These are phyloP conservation scores for Tarsius wallacei DNA, from an alignment of 2,797 vertebrate genomes.

Conservation along the genomic window DNA sequence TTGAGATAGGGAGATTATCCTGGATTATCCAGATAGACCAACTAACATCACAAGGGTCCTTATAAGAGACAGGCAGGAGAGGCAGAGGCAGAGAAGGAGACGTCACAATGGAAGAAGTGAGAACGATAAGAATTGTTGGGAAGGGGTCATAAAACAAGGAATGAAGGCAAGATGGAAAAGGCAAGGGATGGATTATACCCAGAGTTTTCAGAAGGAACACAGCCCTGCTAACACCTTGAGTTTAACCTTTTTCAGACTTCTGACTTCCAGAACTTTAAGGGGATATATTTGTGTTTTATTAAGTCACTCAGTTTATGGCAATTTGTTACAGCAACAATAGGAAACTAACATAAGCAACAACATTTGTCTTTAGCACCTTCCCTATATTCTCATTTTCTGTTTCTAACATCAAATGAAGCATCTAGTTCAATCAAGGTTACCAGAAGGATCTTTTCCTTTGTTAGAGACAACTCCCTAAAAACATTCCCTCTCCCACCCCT, in stretches of 20 bases:
- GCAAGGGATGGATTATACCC: background rate
- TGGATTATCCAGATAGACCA: background rate
- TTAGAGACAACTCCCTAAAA: background rate
- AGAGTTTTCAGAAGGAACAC: background rate
- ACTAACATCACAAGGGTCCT: background rate
- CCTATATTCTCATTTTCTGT: background rate
- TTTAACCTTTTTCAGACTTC: background rate
- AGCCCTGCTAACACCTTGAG: background rate
- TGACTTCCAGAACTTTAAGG: background rate
- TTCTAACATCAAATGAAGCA: background rate
- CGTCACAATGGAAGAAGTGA: background rate
- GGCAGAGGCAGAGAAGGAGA: background rate
- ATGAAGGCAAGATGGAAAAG: background rate
- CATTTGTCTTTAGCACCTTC: background rate
- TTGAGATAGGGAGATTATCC: background rate
- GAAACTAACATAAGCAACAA: background rate
- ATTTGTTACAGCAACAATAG: background rate
- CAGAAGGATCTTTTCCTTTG: background rate
- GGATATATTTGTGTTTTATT: background rate
- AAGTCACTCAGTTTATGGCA: background rate
- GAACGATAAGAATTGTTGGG: background rate
- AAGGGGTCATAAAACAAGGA: background rate
- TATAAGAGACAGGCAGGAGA: background rate
- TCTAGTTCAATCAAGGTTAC: background rate
- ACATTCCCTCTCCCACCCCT: background rate